Evolutionary conservation across 2,113 vertebrate species (phyloP).

Genomic region (Ptilorrhoa leucosticta): DNA sequence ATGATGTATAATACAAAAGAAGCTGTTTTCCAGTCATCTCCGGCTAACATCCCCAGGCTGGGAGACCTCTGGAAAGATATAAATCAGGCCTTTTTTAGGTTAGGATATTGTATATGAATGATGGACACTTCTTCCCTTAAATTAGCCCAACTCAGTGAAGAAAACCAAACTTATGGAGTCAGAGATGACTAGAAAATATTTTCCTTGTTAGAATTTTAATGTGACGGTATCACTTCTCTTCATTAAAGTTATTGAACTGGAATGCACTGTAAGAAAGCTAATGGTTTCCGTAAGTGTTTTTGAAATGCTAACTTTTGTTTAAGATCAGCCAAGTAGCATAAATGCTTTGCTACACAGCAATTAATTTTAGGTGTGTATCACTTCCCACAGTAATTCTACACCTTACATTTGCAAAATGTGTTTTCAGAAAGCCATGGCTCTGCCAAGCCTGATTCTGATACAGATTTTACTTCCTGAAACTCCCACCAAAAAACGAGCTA

Average conservation of each 20-base stretch:
- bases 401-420: background rate
- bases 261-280: background rate
- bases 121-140: background rate
- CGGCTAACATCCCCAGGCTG: background rate
- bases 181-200: background rate
- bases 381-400: background rate
- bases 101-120: background rate
- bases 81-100: background rate
- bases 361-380: background rate
- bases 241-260: background rate
- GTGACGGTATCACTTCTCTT: background rate
- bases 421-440: background rate
- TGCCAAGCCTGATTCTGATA: background rate
- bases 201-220: background rate
- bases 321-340: background rate
- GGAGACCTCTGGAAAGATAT: background rate
- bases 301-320: conserved; percentile 25
- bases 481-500: background rate
- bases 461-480: background rate
- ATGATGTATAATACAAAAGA: background rate
- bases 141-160: background rate
- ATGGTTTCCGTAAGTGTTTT: background rate
- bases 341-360: background rate
- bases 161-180: background rate
- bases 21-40: background rate